Base-by-base conservation (phyloP, 2,888 invertebrate species). In the Dynastes grantii region DNA sequence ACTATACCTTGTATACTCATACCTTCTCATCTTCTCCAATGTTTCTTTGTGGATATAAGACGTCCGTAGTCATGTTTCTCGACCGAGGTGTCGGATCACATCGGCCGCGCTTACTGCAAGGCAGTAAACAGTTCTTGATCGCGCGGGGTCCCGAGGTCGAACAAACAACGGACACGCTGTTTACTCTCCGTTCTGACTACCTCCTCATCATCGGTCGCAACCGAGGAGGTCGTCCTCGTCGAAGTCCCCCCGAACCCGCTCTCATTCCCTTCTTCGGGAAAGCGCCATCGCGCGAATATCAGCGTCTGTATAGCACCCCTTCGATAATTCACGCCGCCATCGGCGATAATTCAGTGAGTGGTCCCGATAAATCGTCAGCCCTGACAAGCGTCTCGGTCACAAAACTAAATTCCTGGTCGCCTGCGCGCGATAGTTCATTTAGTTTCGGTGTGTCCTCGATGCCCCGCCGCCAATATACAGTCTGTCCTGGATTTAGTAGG, bases 341-440 rank as follows among this genome's bases (percentile, higher is more conserved):
- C 80, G 81, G 81, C 82, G 79, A 82, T 84, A 83, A 83, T 83
- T 84, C 83, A 84, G 81, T 79, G 80, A 81, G 82, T 81, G 83
- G 82, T 81, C 82, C 82, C 82, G 81, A 84, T 84, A 84, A 84
- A 84, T 84, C 83, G 83, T 79, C 81, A 79, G 76, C 71, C 79
- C 79, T 82, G 84, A 83, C 83, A 83, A 81, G 84, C 84, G 83
- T 85, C 83, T 84, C 86, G 87, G 87, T 87, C 87, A 86, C 87
- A 87, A 87, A 87, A 87, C 87, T 87, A 86, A 87, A 87, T 87
- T 87, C 87, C 84, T 51, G 58, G 70, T 75, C 77, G 83, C 85
- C 85, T 84, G 87, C 87, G 86, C 87, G 86, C 87, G 86, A 87
- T 87, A 88, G 87, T 88, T 88, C 87, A 87, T 88, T 87, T 87